Conservation (phyloP, 1,140 invertebrate genomes). For the Coenobita brevimanus region DNA sequence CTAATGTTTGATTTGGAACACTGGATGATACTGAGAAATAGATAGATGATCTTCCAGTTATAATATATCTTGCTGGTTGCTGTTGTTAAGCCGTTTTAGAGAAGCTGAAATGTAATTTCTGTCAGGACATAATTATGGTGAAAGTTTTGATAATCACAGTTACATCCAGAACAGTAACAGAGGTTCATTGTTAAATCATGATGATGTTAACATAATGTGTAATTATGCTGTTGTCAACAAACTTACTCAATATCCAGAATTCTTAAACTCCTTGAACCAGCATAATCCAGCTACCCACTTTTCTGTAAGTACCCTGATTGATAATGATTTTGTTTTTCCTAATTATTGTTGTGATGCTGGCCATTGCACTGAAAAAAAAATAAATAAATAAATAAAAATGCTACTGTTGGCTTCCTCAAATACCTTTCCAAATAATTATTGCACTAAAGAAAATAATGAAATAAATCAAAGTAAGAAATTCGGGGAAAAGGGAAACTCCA, state of each 20-base stretch:
- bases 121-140: not conserved
- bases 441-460: constrained; percentile 4
- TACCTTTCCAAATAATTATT: constrained; percentile 12
- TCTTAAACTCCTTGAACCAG: not conserved
- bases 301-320: not conserved
- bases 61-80: too few species aligned
- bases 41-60: too few species aligned
- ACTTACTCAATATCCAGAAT: not conserved
- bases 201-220: not conserved
- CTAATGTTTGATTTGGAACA: not conserved
- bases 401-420: too few species aligned
- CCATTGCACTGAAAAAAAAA: not conserved
- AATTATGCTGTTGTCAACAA: constrained; percentile 20
- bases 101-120: constrained; percentile 25
- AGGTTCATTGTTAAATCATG: not conserved
- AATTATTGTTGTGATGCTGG: not conserved
- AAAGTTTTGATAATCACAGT: not conserved
- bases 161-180: constrained; percentile 4
- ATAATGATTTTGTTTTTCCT: not conserved
- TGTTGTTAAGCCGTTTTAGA: too few species aligned
- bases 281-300: not conserved
- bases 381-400: too few species aligned
- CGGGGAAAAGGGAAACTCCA: not conserved
- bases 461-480: not conserved
- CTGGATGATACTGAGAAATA: constrained; percentile 26